phyloP scores from a whole-genome alignment of 2,888 invertebrate species.

The Argyra leucocephala region DNA sequence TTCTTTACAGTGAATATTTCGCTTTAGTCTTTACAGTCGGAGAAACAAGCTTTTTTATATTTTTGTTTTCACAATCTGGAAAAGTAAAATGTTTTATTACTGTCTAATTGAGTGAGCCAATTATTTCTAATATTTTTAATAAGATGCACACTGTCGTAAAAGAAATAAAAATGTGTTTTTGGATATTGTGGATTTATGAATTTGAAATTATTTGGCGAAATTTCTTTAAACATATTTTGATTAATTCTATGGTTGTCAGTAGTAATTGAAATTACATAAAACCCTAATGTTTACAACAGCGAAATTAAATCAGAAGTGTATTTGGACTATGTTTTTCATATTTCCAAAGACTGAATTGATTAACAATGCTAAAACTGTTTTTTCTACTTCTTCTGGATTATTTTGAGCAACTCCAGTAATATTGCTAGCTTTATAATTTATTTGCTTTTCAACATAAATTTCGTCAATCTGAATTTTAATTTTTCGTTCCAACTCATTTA shows the following conservation, averaged over 20 bases:
- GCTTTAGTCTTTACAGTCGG: too few relatives aligned
- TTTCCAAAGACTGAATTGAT: neutral
- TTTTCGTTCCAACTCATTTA: neutral
- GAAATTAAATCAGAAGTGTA: neutral
- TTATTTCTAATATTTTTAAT: slow-evolving; percentile 10
- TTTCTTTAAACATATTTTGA: neutral
- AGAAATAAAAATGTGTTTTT: neutral
- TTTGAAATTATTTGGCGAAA: slow-evolving; percentile 5
- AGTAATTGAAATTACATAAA: neutral
- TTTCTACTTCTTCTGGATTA: too few relatives aligned
- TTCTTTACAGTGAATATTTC: neutral
- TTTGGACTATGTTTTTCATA: neutral
- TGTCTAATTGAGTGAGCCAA: neutral
- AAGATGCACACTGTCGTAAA: neutral
- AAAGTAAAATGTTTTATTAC: neutral
- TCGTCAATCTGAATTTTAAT: neutral
- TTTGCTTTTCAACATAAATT: neutral
- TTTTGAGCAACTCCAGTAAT: neutral
- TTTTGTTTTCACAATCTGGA: neutral
- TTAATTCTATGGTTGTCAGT: neutral
- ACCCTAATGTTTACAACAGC: neutral
- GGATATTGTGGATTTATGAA: neutral
- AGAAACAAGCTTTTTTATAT: neutral
- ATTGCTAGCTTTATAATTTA: neutral
- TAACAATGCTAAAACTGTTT: neutral